Conservation (phyloP, 2,888 invertebrate species). For the Chironomus riparius region DNA sequence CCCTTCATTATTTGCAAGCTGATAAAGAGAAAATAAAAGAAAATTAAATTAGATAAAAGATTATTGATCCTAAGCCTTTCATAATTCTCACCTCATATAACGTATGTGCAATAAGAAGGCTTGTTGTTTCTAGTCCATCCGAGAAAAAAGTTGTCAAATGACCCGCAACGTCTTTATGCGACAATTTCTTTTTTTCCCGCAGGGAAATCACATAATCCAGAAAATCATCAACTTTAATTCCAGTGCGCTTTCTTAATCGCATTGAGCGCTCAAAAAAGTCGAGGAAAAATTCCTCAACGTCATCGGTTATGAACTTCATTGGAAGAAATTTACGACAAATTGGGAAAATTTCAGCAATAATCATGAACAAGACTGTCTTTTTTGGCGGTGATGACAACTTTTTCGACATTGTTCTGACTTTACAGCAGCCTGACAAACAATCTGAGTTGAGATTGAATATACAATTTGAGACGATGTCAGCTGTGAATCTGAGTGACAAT, state of each 20-base stretch:
- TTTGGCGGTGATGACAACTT: neutral
- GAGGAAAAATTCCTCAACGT: constrained; percentile 24
- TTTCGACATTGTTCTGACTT: constrained; percentile 28
- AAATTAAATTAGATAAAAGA: neutral
- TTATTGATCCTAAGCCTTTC: neutral
- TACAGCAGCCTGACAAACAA: constrained; percentile 29
- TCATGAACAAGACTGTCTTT: constrained; percentile 30
- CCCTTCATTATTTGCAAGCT: constrained; percentile 34
- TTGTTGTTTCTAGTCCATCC: constrained; percentile 40
- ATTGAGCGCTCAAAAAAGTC: constrained; percentile 33
- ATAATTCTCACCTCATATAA: constrained; percentile 30
- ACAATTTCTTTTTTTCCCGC: constrained; percentile 34
- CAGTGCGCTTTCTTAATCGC: constrained; percentile 32
- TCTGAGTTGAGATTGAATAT: constrained; percentile 43
- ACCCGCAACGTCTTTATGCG: constrained; percentile 32
- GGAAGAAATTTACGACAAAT: neutral
- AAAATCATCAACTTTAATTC: constrained; percentile 36
- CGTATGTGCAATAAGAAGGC: constrained; percentile 33
- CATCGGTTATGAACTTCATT: neutral
- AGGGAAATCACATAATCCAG: constrained; percentile 37
- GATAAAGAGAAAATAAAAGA: neutral
- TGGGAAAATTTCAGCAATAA: constrained; percentile 26
- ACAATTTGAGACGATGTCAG: constrained; percentile 43
- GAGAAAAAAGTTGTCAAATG: constrained; percentile 38
- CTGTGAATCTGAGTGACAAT: constrained; percentile 37